A percentile compares a stretch with the other conserved stretches of the same genome.
These are phyloP conservation scores for Agrotis puta DNA, from an alignment of 2,888 invertebrate species.

Conservation along the genomic window DNA sequence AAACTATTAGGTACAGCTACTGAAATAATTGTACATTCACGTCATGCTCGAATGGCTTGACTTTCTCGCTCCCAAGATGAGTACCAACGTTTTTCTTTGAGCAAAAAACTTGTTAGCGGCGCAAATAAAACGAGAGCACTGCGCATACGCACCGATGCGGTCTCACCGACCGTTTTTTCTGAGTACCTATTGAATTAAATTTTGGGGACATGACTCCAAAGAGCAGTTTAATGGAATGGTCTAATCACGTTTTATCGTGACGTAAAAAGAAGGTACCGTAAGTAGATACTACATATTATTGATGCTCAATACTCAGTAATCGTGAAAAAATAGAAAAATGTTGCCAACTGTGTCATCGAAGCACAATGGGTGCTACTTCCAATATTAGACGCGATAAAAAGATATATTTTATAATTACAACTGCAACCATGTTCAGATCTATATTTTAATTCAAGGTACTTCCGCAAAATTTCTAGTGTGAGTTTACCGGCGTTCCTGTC, in stretches of 20 bases:
- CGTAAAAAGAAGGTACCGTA: slow-evolving; percentile 10
- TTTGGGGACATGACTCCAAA: slow-evolving; percentile 36
- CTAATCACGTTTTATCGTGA: slow-evolving; percentile 48
- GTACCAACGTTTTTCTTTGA: slow-evolving; percentile 76
- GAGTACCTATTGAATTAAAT: slow-evolving; percentile 37
- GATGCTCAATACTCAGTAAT: neutral
- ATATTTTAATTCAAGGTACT: slow-evolving; percentile 59
- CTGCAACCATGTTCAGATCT: slow-evolving; percentile 37
- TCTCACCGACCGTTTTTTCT: slow-evolving; percentile 39
- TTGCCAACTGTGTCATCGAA: slow-evolving; percentile 22
- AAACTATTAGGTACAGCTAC: slow-evolving; percentile 34
- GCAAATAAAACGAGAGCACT: slow-evolving; percentile 76
- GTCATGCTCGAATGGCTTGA: slow-evolving; percentile 73
- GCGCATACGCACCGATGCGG: slow-evolving; percentile 62
- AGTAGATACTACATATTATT: slow-evolving; percentile 3
- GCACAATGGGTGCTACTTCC: slow-evolving; percentile 28
- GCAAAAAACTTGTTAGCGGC: slow-evolving; percentile 81
- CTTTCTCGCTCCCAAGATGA: slow-evolving; percentile 79
- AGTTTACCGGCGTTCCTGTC: too few species aligned
- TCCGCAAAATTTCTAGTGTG: too few species aligned
- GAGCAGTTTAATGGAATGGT: slow-evolving; percentile 31
- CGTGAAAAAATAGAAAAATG: neutral
- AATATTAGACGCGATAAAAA: slow-evolving; percentile 26
- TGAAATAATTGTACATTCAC: slow-evolving; percentile 71
- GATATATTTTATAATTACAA: slow-evolving; percentile 48